A percentile compares a stretch with the other conserved stretches of the same genome.
These are phyloP conservation scores for Hoplostethus mediterraneus DNA, from an alignment of 2,797 vertebrate genomes.

Conservation along the genomic window DNA sequence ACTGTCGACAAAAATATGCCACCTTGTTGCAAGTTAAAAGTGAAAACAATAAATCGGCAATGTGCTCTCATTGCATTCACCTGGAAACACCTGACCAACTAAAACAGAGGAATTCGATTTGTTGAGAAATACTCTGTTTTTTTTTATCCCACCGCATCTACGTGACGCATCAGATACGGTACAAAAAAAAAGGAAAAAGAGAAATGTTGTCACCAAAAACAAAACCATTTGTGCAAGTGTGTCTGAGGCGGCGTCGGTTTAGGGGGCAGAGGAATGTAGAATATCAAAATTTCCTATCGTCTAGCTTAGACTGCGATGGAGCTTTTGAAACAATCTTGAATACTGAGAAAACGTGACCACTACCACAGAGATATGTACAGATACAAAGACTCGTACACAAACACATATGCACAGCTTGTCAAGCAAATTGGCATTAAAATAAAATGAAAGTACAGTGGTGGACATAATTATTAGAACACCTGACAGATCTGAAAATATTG, in stretches of 20 bases:
- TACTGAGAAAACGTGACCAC: neutral
- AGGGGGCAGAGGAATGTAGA: neutral
- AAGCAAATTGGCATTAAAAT: slow-evolving; percentile 56
- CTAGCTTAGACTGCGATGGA: neutral
- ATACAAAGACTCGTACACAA: slow-evolving; percentile 38
- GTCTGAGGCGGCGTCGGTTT: neutral
- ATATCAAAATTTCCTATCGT: neutral
- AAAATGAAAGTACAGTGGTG: slow-evolving; percentile 61
- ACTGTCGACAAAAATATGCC: no score
- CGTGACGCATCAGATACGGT: neutral
- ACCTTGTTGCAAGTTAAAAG: neutral
- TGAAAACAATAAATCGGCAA: neutral
- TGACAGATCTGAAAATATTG: no score
- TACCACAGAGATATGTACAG: slow-evolving; percentile 31
- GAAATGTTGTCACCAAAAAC: neutral
- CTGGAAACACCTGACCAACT: neutral
- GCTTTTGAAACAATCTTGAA: slow-evolving; percentile 7
- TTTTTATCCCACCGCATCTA: neutral
- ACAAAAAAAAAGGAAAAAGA: neutral
- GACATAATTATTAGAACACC: no score
- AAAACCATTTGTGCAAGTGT: neutral
- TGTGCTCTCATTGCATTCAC: slow-evolving; percentile 42
- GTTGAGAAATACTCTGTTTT: neutral
- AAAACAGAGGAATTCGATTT: neutral
- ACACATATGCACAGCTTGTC: slow-evolving; percentile 44